These are phyloP conservation scores for Hydropotes inermis DNA, from an alignment of 2,113 vertebrate species.

Conservation along the genomic window DNA sequence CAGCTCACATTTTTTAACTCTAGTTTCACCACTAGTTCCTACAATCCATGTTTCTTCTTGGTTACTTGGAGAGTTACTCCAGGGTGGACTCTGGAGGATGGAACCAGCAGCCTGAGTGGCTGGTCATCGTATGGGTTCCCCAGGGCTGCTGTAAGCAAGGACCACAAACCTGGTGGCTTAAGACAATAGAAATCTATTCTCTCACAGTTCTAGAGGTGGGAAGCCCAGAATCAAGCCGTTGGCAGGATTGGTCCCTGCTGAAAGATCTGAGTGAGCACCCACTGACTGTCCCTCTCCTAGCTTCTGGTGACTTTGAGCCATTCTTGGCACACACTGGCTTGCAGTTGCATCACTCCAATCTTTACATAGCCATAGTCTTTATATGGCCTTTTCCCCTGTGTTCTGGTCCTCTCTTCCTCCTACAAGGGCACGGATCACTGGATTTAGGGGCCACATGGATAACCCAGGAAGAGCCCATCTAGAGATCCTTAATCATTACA, in stretches of 20 bases:
- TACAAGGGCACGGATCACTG: neutral
- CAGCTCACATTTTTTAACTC: neutral
- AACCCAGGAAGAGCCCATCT: neutral
- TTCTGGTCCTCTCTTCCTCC: neutral
- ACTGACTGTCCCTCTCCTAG: neutral
- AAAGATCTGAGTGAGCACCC: neutral
- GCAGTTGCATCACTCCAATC: neutral
- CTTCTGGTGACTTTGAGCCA: neutral
- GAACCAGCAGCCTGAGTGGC: neutral
- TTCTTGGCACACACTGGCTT: neutral
- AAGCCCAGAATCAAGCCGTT: neutral
- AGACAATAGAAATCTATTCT: neutral
- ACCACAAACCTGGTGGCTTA: neutral
- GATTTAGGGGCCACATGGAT: neutral
- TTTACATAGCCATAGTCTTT: neutral
- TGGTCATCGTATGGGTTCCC: neutral
- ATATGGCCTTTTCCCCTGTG: too few relatives aligned
- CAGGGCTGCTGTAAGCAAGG: neutral
- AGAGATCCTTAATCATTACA: neutral
- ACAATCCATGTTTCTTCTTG: neutral
- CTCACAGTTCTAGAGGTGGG: neutral
- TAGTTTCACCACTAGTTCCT: neutral
- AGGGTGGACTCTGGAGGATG: neutral
- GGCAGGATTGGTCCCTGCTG: neutral
- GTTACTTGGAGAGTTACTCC: neutral